These are phyloP conservation scores for Fratercula arctica DNA, from an alignment of 2,797 vertebrate species.

Conservation along the genomic window DNA sequence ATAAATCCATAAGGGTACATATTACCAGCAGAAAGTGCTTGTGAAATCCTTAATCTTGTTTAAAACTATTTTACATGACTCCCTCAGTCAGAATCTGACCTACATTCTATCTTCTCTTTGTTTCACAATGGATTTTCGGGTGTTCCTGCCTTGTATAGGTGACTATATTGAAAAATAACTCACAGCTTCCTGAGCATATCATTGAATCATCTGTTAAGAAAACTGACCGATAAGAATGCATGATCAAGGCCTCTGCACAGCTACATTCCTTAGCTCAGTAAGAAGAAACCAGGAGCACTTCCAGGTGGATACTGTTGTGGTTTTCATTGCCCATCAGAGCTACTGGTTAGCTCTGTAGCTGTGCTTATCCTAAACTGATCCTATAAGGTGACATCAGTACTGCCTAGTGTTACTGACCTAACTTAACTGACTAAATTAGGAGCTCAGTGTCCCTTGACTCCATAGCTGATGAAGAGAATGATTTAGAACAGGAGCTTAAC, in stretches of 20 bases:
- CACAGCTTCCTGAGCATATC: neutral
- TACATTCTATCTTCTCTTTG: conserved; percentile 15
- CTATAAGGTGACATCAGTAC: neutral
- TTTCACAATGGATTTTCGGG: conserved; percentile 25
- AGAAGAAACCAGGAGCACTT: neutral
- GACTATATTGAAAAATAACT: neutral
- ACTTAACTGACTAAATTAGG: neutral
- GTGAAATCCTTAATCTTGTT: neutral
- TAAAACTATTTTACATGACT: neutral
- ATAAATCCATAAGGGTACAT: neutral
- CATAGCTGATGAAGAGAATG: neutral
- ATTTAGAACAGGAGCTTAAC: neutral
- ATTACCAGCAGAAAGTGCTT: neutral
- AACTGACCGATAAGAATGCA: neutral
- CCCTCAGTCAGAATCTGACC: conserved; percentile 17
- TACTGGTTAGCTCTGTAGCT: neutral
- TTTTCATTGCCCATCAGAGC: neutral
- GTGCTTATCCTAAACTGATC: neutral
- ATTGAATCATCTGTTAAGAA: neutral
- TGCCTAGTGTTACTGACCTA: neutral
- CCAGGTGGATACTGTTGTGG: neutral
- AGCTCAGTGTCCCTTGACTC: neutral
- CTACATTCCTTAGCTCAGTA: neutral
- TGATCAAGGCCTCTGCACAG: neutral
- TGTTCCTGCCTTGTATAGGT: neutral